Conservation (phyloP, 2,888 invertebrate genomes). For the Drosophila infuscata region DNA sequence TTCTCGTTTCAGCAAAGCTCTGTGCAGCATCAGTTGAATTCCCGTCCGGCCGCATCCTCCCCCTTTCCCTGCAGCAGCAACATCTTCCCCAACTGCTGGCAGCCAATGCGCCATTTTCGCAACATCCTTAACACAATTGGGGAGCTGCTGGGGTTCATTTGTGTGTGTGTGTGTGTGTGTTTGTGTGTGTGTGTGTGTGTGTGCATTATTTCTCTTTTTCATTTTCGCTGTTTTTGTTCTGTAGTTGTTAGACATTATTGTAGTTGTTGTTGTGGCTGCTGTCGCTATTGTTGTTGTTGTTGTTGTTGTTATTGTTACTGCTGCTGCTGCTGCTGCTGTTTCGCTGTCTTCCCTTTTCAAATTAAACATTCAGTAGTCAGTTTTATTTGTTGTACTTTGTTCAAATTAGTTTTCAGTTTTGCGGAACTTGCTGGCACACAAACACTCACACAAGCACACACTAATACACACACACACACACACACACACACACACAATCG, state of each 20-base stretch:
- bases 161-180: conserved; percentile 22
- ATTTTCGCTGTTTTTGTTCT: conserved; percentile 78
- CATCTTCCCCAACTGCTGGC: conserved; percentile 1
- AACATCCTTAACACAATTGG: conserved; percentile 72
- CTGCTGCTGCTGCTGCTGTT: conserved; percentile 31
- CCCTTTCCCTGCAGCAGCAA: neutral
- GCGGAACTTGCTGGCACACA: conserved; percentile 71
- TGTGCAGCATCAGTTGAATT: conserved; percentile 21
- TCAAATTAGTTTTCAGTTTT: conserved; percentile 81
- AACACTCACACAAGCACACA: conserved; percentile 37
- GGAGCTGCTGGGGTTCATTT: conserved; percentile 14
- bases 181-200: conserved; percentile 33
- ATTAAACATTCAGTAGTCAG: conserved; percentile 81
- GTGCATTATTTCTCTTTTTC: conserved; percentile 75
- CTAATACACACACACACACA: conserved; percentile 11
- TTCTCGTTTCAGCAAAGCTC: conserved; percentile 39
- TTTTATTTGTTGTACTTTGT: conserved; percentile 81
- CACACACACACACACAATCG: conserved; percentile 17
- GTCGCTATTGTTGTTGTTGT: conserved; percentile 39
- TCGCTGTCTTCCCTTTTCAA: conserved; percentile 75
- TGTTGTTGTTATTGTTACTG: conserved; percentile 57
- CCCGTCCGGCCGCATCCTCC: conserved; percentile 1
- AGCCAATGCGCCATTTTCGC: conserved; percentile 67
- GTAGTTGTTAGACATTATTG: conserved; percentile 76
- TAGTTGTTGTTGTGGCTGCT: conserved; percentile 48